These are phyloP conservation scores for Aplodontia rufa DNA, from an alignment of 2,113 vertebrate genomes.

Conservation along the genomic window DNA sequence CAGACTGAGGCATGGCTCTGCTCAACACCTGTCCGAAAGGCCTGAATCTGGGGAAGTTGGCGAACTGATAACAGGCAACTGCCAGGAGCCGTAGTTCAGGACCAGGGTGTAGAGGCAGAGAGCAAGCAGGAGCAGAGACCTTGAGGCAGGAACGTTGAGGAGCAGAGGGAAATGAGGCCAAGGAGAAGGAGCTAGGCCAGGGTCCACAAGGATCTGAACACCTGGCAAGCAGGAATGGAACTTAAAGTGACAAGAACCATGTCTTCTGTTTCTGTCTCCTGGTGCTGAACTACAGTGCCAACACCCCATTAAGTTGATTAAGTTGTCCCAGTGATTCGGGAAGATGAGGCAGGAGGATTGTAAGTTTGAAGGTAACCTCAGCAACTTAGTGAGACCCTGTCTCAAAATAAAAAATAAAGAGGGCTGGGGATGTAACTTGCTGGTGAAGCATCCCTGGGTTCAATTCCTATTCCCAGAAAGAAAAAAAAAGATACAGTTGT, in stretches of 20 bases:
- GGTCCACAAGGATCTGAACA: not conserved
- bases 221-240: accelerated
- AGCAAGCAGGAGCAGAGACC: not conserved
- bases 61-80: not conserved
- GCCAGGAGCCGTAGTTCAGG: not conserved
- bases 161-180: not conserved
- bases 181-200: accelerated
- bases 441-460: no score
- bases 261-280: not conserved
- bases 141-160: not conserved
- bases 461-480: no score
- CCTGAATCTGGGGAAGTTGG: not conserved
- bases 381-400: no score
- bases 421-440: no score
- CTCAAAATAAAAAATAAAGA: no score
- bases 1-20: not conserved
- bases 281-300: not conserved
- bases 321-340: no score
- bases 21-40: not conserved
- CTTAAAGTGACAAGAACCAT: not conserved
- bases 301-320: not conserved
- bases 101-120: no score
- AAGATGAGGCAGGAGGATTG: no score
- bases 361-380: no score
- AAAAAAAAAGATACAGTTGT: no score